Evolutionary conservation across 1,140 invertebrate genomes (phyloP), one percentile per base, ranked within the genome.

Genomic region (Leguminivora glycinivorella): DNA sequence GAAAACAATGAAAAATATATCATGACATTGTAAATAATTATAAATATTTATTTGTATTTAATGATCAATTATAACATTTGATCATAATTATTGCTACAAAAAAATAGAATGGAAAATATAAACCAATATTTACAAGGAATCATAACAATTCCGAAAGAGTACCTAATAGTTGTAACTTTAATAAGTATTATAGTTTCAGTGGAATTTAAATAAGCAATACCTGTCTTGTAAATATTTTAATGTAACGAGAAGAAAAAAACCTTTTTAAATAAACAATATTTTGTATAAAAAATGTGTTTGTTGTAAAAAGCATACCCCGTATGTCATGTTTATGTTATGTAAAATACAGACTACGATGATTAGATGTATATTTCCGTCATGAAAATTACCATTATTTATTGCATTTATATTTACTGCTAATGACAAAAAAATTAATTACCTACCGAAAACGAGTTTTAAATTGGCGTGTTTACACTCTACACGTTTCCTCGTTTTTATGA

Each of bases 141-240:
- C 14, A 14, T 31, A 40, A 60, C 5, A 24, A 60, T 63, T 63
- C 58, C 58, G 6, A 34, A 12, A 63, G 58, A 29, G 58, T 19
- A 63, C 29, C 58, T 63, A 63, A 63, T 63, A 63, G 58, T 63
- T 29, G 25, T 29, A 63, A 29, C 29, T 12, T 60, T 34, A 63
- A 29, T 26, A 25, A 58, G 56, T 63, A 63, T 63, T 63, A 22
- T 63, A 63, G 58, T 29, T 63, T 63, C 58, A 63, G 58, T 63
- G 58, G 58, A 63, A 24, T 60, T 58, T 17, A 4, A 34, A 63
- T 60, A 60, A 31, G 58, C 29, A 63, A 63, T 63, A 63, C 26
- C 58, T 58, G 14, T 63, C 58, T 63, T 52, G 58, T 63, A 63
- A 63, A 63, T 63, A 63, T 63, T 63, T 63, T 17, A 63, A 63